Percentiles rank a stretch among this genome's conserved stretches.
These are phyloP conservation scores for Pharmacophagus antenor DNA, from an alignment of 2,888 invertebrate genomes.

Conservation along the genomic window DNA sequence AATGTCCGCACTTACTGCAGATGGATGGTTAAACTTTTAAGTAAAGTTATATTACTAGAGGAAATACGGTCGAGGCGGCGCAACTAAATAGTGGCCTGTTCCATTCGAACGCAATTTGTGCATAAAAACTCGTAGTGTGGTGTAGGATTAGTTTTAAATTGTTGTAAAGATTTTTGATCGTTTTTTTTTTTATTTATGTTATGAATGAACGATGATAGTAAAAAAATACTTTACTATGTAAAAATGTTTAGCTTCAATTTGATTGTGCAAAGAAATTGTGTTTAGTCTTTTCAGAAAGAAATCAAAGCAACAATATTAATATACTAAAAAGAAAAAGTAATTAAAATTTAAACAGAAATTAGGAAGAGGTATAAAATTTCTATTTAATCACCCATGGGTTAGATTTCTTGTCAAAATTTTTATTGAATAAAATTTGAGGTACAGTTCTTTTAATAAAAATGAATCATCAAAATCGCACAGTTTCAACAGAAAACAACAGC, in stretches of 20 bases:
- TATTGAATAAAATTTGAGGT: too few relatives aligned
- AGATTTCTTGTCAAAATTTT: too few relatives aligned
- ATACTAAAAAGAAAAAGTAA: too few relatives aligned
- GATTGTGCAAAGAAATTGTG: neutral
- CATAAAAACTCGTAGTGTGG: slow-evolving; percentile 25
- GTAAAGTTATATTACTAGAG: slow-evolving; percentile 41
- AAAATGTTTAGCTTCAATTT: neutral
- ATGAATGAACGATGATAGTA: neutral
- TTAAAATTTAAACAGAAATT: too few relatives aligned
- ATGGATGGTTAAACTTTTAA: slow-evolving; percentile 19
- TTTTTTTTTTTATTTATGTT: neutral
- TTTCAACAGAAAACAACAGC: too few relatives aligned
- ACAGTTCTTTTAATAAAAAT: too few relatives aligned
- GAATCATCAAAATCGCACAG: too few relatives aligned
- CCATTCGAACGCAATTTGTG: slow-evolving; percentile 38
- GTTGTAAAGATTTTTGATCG: slow-evolving; percentile 42
- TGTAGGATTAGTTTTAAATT: slow-evolving; percentile 31
- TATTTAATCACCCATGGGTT: too few relatives aligned
- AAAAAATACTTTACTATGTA: neutral
- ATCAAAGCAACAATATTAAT: neutral
- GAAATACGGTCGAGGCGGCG: slow-evolving; percentile 59
- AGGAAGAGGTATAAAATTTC: too few relatives aligned
- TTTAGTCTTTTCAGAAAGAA: neutral
- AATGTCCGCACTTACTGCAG: neutral
- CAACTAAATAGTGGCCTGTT: slow-evolving; percentile 34